Conservation (phyloP, 2,888 invertebrate species). For the Pantelozetes paolii region DNA sequence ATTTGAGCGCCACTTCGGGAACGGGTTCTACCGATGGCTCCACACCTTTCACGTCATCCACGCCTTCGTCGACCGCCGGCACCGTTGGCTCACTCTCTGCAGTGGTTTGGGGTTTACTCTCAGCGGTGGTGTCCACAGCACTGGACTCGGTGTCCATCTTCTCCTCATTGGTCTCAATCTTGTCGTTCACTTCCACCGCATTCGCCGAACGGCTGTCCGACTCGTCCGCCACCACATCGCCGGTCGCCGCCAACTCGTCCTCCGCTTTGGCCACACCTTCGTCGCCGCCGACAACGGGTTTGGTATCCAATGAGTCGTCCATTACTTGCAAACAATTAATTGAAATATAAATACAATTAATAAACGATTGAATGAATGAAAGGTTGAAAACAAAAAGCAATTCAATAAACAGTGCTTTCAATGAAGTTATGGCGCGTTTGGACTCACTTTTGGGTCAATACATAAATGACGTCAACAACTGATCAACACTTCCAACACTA, state of each 20-base stretch:
- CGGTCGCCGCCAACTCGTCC: not conserved
- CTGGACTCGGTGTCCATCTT: not conserved
- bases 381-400: not conserved
- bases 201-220: too few relatives aligned
- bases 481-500: too few relatives aligned
- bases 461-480: too few relatives aligned
- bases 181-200: not conserved
- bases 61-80: too few relatives aligned
- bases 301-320: not conserved
- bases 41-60: too few relatives aligned
- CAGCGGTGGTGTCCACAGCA: not conserved
- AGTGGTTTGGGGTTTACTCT: not conserved
- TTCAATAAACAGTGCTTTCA: too few relatives aligned
- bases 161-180: not conserved
- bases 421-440: constrained; percentile 1
- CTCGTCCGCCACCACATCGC: not conserved
- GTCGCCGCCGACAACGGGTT: not conserved
- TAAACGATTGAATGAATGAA: not conserved
- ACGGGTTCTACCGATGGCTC: not conserved
- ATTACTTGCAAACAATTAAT: not conserved
- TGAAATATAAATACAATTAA: not conserved
- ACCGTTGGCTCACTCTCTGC: not conserved
- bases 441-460: too few relatives aligned
- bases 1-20: not conserved
- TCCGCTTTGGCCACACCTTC: not conserved